phyloP scores from a whole-genome alignment of 2,888 invertebrate species.

The Platycnemis pennipes region DNA sequence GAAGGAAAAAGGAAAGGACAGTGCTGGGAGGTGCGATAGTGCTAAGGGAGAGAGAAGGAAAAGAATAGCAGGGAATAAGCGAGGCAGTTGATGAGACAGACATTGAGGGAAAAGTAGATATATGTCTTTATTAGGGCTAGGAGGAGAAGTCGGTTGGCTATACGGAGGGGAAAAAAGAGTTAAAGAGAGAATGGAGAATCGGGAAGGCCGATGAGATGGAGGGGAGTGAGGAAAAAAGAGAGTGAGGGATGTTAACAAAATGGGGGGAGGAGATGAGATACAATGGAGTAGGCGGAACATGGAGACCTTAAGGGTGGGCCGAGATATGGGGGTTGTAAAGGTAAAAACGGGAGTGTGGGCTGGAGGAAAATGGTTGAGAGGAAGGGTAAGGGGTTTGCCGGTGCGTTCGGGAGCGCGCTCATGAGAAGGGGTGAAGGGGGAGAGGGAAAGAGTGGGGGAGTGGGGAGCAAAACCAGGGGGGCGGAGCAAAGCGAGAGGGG shows the following conservation, averaged over 20 bases:
- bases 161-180: too few species aligned
- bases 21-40: neutral
- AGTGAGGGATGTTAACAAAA: neutral
- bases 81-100: neutral
- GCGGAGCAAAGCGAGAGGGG: neutral
- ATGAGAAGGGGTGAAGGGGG: neutral
- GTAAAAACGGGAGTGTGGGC: slow-evolving; percentile 20
- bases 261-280: neutral
- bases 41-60: neutral
- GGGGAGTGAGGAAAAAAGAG: neutral
- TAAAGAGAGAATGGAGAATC: neutral
- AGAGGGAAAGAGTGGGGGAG: neutral
- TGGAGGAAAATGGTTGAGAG: neutral
- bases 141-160: neutral
- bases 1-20: neutral
- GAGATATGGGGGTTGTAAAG: neutral
- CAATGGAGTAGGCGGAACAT: neutral
- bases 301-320: neutral
- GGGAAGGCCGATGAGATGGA: neutral
- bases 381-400: neutral
- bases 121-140: neutral
- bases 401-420: neutral
- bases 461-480: neutral
- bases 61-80: neutral
- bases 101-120: slow-evolving; percentile 21